These are phyloP conservation scores for Drosophila yooni DNA, from an alignment of 2,888 invertebrate species.

Conservation along the genomic window DNA sequence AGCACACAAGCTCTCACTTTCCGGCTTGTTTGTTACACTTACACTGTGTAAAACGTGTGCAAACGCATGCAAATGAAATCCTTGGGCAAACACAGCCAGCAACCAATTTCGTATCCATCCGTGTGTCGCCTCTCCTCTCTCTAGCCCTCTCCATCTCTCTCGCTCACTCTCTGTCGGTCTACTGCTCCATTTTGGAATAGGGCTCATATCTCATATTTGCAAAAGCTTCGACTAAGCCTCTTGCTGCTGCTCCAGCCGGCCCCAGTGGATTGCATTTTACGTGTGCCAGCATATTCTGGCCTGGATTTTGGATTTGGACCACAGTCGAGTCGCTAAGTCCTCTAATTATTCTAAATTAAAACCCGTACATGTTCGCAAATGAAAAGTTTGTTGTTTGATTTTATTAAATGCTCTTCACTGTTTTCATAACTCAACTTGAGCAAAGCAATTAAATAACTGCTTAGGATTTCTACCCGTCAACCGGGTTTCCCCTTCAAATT, in stretches of 20 bases:
- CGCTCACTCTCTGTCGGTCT: not conserved
- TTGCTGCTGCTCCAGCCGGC: not conserved
- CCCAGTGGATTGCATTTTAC: conserved; percentile 25
- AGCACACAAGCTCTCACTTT: conserved; percentile 11
- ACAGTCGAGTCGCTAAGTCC: conserved; percentile 24
- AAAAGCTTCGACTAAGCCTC: conserved; percentile 29
- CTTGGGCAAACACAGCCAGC: conserved; percentile 30
- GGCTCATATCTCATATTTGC: conserved; percentile 25
- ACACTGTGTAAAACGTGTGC: conserved; percentile 34
- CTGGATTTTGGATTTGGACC: conserved; percentile 15
- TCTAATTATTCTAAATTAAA: conserved; percentile 38
- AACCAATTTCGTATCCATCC: conserved; percentile 22
- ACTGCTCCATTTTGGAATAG: conserved; percentile 20
- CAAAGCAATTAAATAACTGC: not conserved
- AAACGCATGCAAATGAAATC: conserved; percentile 36
- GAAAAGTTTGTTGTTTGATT: not conserved
- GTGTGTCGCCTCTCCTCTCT: not conserved
- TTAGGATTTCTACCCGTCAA: not conserved
- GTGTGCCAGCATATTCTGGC: conserved; percentile 17
- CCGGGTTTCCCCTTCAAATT: not conserved
- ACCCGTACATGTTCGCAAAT: conserved; percentile 1
- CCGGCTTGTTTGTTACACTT: conserved; percentile 15
- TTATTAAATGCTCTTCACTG: not conserved
- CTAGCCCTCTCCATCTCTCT: not conserved
- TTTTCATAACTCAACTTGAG: not conserved